Percentiles rank a stretch among this genome's conserved stretches.
Evolutionary conservation across 2,113 vertebrate species (phyloP).

Genomic region (Butorides virescens): DNA sequence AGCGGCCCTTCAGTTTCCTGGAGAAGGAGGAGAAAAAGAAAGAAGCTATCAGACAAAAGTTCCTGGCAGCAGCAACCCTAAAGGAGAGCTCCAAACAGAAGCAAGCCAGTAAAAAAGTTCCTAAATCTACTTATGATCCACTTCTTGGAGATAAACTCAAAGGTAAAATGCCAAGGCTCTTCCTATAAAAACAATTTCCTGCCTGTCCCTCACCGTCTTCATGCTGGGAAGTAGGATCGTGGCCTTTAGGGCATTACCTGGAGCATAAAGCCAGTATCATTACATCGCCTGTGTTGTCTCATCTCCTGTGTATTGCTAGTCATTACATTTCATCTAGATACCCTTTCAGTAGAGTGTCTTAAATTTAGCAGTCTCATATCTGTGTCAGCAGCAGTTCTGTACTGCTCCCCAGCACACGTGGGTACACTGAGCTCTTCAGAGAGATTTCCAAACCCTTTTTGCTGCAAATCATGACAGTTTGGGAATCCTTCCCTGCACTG

Average conservation of each 20-base stretch:
- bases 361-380: not conserved
- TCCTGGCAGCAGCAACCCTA: slow-evolving; percentile 46
- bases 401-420: not conserved
- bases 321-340: not conserved
- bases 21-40: slow-evolving; percentile 81
- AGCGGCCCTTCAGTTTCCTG: slow-evolving; percentile 90
- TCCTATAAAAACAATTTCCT: not conserved
- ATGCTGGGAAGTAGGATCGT: not conserved
- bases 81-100: slow-evolving; percentile 59
- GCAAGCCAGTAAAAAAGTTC: slow-evolving; percentile 59
- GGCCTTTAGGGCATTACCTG: not conserved
- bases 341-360: not conserved
- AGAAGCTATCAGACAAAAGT: slow-evolving; percentile 68
- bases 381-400: not conserved
- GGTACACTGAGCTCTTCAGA: not conserved
- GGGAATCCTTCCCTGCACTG: not conserved
- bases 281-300: not conserved
- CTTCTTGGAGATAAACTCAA: slow-evolving; percentile 77
- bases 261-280: not conserved
- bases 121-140: slow-evolving; percentile 72
- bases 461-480: not conserved
- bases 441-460: not conserved
- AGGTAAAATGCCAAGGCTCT: slow-evolving; percentile 72
- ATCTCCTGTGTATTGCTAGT: not conserved
- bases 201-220: not conserved